Evolutionary conservation across 2,797 vertebrate species (phyloP).

Genomic region (Phrynocephalus vlangalii): DNA sequence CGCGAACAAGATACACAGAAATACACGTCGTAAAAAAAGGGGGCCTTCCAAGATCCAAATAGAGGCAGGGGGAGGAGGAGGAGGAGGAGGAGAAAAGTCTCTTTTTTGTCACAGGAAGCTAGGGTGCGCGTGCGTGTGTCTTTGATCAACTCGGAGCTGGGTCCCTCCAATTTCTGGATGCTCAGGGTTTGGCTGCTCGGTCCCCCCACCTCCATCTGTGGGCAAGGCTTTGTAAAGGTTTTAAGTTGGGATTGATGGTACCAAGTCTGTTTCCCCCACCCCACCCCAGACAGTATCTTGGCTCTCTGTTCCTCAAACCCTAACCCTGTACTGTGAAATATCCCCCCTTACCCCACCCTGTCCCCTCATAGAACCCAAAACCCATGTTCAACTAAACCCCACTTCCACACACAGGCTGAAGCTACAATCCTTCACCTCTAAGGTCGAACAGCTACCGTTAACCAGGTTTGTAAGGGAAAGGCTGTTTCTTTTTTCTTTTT

Average conservation of each 20-base stretch:
- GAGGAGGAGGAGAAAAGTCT: conserved; percentile 21
- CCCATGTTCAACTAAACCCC: conserved; percentile 15
- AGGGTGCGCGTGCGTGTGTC: neutral
- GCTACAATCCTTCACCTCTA: conserved; percentile 37
- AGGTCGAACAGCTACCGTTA: conserved; percentile 26
- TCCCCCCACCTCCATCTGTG: neutral
- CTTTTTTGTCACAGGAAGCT: conserved; percentile 29
- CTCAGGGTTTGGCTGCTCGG: neutral
- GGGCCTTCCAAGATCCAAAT: conserved; percentile 26
- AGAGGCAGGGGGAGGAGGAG: neutral
- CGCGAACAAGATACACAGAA: conserved; percentile 68
- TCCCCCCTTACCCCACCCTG: neutral
- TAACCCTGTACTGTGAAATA: conserved; percentile 28
- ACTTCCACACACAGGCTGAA: conserved; percentile 5
- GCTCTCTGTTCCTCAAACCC: conserved; percentile 10
- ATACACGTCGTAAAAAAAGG: conserved; percentile 73
- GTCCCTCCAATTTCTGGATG: neutral
- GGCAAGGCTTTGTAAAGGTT: neutral
- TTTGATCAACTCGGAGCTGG: conserved; percentile 23
- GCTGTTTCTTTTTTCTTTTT: neutral
- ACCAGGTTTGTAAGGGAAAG: conserved; percentile 18
- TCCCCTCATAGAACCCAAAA: neutral
- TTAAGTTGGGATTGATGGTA: conserved; percentile 2
- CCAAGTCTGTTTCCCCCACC: neutral
- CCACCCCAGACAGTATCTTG: neutral